These are phyloP conservation scores for Halichoerus grypus DNA, from an alignment of 2,113 vertebrate species.

Conservation along the genomic window DNA sequence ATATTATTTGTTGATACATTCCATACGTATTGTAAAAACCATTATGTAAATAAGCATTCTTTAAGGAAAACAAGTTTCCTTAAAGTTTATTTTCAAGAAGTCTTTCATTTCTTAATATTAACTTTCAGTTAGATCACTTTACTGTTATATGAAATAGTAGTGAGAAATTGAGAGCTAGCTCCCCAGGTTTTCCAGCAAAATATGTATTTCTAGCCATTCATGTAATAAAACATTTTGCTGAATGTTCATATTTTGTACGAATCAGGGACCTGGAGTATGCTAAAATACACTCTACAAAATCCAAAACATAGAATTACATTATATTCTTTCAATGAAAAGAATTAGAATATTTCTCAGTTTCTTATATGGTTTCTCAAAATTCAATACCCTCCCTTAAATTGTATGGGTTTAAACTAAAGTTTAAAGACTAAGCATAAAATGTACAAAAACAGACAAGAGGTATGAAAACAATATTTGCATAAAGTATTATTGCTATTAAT, in stretches of 20 bases:
- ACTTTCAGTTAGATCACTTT: background rate
- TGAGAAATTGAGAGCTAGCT: background rate
- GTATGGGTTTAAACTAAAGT: background rate
- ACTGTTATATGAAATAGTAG: background rate
- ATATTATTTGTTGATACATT: background rate
- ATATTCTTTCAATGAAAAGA: background rate
- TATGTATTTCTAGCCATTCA: background rate
- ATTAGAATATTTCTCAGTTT: background rate
- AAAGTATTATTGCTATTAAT: constrained; percentile 66
- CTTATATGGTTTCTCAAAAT: background rate
- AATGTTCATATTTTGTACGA: background rate
- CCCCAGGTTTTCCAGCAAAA: background rate
- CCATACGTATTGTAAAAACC: background rate
- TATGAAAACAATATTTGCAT: constrained; percentile 70
- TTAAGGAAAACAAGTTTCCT: constrained; percentile 8
- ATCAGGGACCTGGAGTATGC: background rate
- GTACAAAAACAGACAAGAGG: constrained; percentile 1
- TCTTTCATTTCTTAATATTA: background rate
- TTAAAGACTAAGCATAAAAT: constrained; percentile 58
- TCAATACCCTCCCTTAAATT: background rate
- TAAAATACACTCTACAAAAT: background rate
- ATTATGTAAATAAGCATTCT: background rate
- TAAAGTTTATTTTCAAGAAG: background rate
- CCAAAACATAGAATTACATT: background rate
- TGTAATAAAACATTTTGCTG: background rate